Conservation (phyloP, 2,797 vertebrate species). For the Hipposideros larvatus region DNA sequence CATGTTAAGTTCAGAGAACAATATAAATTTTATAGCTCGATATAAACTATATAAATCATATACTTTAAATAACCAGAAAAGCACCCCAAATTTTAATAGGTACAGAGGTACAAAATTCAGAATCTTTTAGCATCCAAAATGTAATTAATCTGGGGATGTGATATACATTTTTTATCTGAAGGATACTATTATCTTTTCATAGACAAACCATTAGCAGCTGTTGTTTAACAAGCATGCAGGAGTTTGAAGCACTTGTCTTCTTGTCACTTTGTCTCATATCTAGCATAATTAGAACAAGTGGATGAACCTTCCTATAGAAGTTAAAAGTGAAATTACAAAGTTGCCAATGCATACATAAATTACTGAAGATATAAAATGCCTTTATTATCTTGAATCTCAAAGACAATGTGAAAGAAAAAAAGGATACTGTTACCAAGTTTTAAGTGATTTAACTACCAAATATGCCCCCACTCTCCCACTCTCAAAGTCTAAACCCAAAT, state of each 20-base stretch:
- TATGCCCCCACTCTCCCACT: background rate
- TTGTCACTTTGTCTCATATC: slow-evolving; percentile 88
- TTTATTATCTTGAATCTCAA: background rate
- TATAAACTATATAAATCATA: background rate
- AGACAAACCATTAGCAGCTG: slow-evolving; percentile 73
- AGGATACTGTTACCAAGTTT: background rate
- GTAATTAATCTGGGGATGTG: slow-evolving; percentile 64
- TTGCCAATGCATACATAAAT: slow-evolving; percentile 83
- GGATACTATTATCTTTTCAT: slow-evolving; percentile 79
- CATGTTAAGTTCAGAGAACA: slow-evolving; percentile 9
- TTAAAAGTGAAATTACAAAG: slow-evolving; percentile 84
- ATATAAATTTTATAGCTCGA: background rate
- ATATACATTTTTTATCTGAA: slow-evolving; percentile 19
- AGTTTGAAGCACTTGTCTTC: slow-evolving; percentile 82
- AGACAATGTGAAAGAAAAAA: slow-evolving; percentile 31
- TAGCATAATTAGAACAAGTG: slow-evolving; percentile 84
- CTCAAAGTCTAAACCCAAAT: background rate
- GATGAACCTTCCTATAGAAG: slow-evolving; percentile 84
- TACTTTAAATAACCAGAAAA: background rate
- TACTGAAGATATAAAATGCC: slow-evolving; percentile 70
- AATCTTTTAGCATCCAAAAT: slow-evolving; percentile 37
- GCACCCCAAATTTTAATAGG: background rate
- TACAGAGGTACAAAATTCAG: background rate
- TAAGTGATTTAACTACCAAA: background rate
- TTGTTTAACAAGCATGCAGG: slow-evolving; percentile 81